A percentile compares a stretch with the other conserved stretches of the same genome.
Evolutionary conservation across 1,140 invertebrate genomes (phyloP).

Genomic region (Lepidostoma basale): DNA sequence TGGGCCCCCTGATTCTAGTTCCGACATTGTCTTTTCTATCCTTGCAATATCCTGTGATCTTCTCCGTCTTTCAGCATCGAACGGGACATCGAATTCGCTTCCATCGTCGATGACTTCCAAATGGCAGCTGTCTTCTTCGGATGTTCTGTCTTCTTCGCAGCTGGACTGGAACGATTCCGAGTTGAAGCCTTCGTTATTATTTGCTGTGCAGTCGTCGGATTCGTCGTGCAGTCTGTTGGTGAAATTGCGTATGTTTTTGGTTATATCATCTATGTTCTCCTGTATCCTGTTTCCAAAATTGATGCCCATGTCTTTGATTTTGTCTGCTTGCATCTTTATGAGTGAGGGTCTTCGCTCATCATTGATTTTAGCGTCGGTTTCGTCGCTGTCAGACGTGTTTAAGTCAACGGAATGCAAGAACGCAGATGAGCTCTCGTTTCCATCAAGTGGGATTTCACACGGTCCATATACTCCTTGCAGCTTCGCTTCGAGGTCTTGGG

Average conservation of each 20-base stretch:
- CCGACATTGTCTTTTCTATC: no score
- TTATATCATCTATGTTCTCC: conserved; percentile 50
- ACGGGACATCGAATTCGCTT: conserved; percentile 49
- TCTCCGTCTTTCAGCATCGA: conserved; percentile 26
- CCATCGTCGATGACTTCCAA: conserved; percentile 57
- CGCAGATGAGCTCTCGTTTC: conserved; percentile 21
- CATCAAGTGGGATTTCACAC: conserved; percentile 53
- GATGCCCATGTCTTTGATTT: conserved; percentile 51
- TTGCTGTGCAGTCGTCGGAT: conserved; percentile 48
- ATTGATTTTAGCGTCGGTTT: not conserved
- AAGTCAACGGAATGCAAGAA: conserved; percentile 18
- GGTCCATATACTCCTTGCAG: conserved; percentile 49
- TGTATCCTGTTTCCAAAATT: conserved; percentile 51
- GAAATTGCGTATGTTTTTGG: conserved; percentile 48
- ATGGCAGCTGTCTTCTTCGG: conserved; percentile 54
- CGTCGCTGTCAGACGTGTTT: conserved; percentile 15
- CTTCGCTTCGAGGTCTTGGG: conserved; percentile 32
- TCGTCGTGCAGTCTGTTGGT: conserved; percentile 39
- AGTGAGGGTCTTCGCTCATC: conserved; percentile 38
- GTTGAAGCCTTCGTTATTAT: conserved; percentile 48
- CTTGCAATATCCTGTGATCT: conserved; percentile 8
- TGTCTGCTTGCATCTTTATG: conserved; percentile 50
- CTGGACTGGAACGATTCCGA: conserved; percentile 29
- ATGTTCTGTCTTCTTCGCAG: conserved; percentile 44
- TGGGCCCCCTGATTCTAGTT: no score